These are phyloP conservation scores for Holothuria glaberrima DNA, from an alignment of 35 echinoderm and acorn worm genomes.

Conservation along the genomic window DNA sequence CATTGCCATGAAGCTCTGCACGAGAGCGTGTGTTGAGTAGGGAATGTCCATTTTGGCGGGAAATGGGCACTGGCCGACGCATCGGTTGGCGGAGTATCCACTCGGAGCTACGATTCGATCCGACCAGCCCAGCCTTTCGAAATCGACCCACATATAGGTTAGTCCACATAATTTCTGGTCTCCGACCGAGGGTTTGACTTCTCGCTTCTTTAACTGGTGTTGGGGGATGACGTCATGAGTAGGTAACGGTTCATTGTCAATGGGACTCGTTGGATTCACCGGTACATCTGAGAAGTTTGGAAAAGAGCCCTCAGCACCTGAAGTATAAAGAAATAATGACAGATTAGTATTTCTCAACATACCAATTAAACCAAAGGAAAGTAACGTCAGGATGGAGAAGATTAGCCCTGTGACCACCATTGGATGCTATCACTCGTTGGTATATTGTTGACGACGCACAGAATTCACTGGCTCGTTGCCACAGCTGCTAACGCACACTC, in stretches of 20 bases:
- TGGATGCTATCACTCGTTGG: too few species aligned
- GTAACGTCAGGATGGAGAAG: too few species aligned
- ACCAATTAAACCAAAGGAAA: too few species aligned
- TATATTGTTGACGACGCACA: too few species aligned
- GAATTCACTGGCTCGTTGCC: too few species aligned
- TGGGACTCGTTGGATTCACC: background rate
- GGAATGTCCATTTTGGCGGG: constrained; percentile 39
- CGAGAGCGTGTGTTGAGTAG: constrained; percentile 79
- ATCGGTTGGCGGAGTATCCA: constrained; percentile 79
- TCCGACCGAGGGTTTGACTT: background rate
- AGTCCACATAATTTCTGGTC: constrained; percentile 30
- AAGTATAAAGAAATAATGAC: background rate
- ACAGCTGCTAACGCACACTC: too few species aligned
- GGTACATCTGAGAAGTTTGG: background rate
- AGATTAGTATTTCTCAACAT: too few species aligned
- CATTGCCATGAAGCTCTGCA: constrained; percentile 76
- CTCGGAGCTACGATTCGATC: constrained; percentile 74
- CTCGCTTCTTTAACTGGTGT: background rate
- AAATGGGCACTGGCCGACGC: constrained; percentile 79
- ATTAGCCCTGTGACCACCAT: too few species aligned
- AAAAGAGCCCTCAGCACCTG: background rate
- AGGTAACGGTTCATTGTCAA: background rate
- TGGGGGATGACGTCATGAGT: background rate
- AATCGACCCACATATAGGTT: constrained; percentile 81
- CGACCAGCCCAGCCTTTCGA: constrained; percentile 87